Conservation (phyloP, 2,888 invertebrate species). For the Drosophila subsilvestris region DNA sequence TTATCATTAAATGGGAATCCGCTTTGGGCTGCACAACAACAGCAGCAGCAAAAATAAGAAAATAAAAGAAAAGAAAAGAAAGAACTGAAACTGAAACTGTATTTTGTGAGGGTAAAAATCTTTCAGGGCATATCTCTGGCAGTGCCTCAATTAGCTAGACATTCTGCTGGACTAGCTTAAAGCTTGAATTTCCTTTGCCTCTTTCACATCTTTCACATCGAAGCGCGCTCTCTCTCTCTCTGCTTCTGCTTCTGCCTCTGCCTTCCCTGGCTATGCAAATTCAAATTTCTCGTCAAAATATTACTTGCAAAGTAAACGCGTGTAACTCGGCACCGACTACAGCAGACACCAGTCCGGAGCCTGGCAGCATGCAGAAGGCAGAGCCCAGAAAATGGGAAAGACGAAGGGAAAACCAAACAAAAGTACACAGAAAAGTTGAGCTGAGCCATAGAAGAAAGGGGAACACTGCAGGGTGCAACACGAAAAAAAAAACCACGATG, state of each 20-base stretch:
- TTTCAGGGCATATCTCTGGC: background rate
- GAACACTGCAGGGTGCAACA: constrained; percentile 11
- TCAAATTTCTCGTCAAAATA: constrained; percentile 31
- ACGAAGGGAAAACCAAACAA: constrained; percentile 62
- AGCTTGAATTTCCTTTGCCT: constrained; percentile 9
- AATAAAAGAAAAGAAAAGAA: too few species aligned
- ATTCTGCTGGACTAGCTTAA: constrained; percentile 16
- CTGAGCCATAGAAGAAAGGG: constrained; percentile 13
- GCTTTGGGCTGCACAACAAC: too few species aligned
- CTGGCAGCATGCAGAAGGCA: constrained; percentile 18
- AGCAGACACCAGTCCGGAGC: background rate
- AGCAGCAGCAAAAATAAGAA: too few species aligned
- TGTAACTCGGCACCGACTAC: constrained; percentile 22
- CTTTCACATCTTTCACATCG: background rate
- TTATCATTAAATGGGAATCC: background rate
- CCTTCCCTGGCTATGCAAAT: constrained; percentile 31
- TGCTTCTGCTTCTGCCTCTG: background rate
- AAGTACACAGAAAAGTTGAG: constrained; percentile 62
- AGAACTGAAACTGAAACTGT: too few species aligned
- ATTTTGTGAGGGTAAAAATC: too few species aligned
- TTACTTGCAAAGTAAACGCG: constrained; percentile 61
- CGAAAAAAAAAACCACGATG: background rate
- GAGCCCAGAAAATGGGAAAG: constrained; percentile 8
- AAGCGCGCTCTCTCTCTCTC: background rate
- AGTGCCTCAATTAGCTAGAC: constrained; percentile 20